These are phyloP conservation scores for Tachysurus vachellii DNA, from an alignment of 2,113 vertebrate species.

Conservation along the genomic window DNA sequence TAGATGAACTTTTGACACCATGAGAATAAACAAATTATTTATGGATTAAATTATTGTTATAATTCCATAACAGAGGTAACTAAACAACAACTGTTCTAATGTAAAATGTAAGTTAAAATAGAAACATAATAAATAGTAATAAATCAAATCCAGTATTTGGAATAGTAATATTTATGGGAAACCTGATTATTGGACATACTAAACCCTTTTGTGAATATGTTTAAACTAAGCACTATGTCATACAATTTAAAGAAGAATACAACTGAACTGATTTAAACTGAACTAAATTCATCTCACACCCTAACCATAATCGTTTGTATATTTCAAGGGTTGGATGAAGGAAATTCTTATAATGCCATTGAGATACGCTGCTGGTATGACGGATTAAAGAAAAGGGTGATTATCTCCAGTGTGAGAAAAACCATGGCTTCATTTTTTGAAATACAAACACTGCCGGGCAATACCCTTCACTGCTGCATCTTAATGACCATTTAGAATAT, in stretches of 20 bases:
- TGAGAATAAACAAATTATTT: not conserved
- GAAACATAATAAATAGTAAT: not conserved
- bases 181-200: not conserved
- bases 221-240: no score
- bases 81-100: not conserved
- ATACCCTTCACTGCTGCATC: slow-evolving; percentile 31
- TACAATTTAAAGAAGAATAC: not conserved
- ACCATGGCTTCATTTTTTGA: slow-evolving; percentile 8
- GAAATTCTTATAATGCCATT: slow-evolving; percentile 24
- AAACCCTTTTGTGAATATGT: not conserved
- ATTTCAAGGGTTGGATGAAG: not conserved
- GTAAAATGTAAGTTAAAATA: not conserved
- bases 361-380: not conserved
- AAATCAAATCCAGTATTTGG: not conserved
- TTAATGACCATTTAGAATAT: slow-evolving; percentile 38
- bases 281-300: not conserved
- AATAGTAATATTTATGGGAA: slow-evolving; percentile 9
- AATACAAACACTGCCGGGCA: slow-evolving; percentile 30
- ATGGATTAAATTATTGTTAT: not conserved
- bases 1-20: not conserved
- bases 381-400: slow-evolving; percentile 3
- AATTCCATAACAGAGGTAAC: not conserved
- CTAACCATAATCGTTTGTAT: not conserved
- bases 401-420: slow-evolving; percentile 15
- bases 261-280: not conserved